Evolutionary conservation across 1,140 invertebrate species (phyloP).

Genomic region (Drosophila prosaltans): DNA sequence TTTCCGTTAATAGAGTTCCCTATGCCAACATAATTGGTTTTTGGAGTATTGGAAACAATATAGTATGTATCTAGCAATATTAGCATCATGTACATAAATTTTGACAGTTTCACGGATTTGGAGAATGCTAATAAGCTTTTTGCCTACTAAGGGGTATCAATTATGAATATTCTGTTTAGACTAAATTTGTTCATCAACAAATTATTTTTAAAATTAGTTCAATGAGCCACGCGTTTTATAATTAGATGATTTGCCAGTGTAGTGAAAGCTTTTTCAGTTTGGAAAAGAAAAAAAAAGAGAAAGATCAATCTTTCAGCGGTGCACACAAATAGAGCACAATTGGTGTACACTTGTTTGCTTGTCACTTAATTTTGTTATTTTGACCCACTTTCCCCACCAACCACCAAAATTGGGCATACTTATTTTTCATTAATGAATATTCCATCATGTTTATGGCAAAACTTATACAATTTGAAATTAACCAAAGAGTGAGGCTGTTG

Average conservation of each 20-base stretch:
- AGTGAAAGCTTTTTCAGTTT: slow-evolving; percentile 13
- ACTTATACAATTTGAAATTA: slow-evolving; percentile 57
- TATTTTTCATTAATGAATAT: slow-evolving; percentile 61
- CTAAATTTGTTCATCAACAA: slow-evolving; percentile 60
- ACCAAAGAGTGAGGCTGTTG: slow-evolving; percentile 35
- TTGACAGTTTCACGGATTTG: background rate
- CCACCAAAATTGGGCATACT: slow-evolving; percentile 42
- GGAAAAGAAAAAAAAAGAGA: slow-evolving; percentile 7
- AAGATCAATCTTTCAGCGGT: slow-evolving; percentile 23
- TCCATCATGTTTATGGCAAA: slow-evolving; percentile 47
- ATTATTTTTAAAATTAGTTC: slow-evolving; percentile 59
- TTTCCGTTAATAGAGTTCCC: background rate
- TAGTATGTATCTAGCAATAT: too few relatives aligned
- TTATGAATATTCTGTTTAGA: slow-evolving; percentile 58
- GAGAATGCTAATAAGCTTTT: background rate
- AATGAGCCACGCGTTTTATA: slow-evolving; percentile 77
- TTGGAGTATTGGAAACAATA: too few relatives aligned
- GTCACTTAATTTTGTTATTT: slow-evolving; percentile 44
- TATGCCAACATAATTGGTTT: too few relatives aligned
- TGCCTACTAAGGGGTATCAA: background rate
- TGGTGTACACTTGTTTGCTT: slow-evolving; percentile 47
- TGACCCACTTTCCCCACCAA: slow-evolving; percentile 71
- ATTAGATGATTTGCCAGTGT: slow-evolving; percentile 64
- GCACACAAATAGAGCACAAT: slow-evolving; percentile 40
- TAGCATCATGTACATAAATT: too few relatives aligned